Evolutionary conservation across 2,888 invertebrate species (phyloP), one percentile per base, ranked within the genome.

Genomic region (Catocala fraxini): DNA sequence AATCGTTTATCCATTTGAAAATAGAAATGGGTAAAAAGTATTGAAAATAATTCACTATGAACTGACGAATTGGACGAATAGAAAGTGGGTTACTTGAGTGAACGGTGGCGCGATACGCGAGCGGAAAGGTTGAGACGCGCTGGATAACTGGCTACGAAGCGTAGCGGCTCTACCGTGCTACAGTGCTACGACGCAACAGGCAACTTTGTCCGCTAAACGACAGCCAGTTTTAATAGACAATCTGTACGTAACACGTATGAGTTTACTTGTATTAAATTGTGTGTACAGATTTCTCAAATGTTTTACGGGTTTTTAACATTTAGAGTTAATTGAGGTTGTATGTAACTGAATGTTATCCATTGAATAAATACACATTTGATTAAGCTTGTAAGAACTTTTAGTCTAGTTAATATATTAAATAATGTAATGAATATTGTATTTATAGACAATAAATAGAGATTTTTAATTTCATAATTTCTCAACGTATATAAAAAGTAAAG

Each of bases 131-230:
- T 86, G 90, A 82, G 82, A 78, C 85, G 81, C 88, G 85, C 82
- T 83, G 84, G 85, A 86, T 85, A 84, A 93, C 93, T 93, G 92
- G 85, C 92, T 89, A 89, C 89, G 87, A 77, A 62, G 67, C 79
- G 84, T 82, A 81, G 85, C 74, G 63, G 74, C 71, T 82, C 85
- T 83, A 82, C 85, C 79, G 66, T 63, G 81, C 84, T 83, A 83
- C 81, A 75, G 71, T 52, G 82, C 85, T 85, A 81, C 87, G 85
- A 80, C 88, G 90, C 91, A 91, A 91, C 91, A 91, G 91, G 91
- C 91, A 82, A 80, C 75, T 73, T 65, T 63, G 63, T 61, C 68
- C 41, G 57, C 58, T 59, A 60, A 63, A 62, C 51, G 56, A 46
- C 51, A 48, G 35, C 56, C 13, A 35, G n/a, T 47, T 73, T 60